Base-by-base conservation (phyloP, 2,797 vertebrate species). In the Sebastes trivittatus region DNA sequence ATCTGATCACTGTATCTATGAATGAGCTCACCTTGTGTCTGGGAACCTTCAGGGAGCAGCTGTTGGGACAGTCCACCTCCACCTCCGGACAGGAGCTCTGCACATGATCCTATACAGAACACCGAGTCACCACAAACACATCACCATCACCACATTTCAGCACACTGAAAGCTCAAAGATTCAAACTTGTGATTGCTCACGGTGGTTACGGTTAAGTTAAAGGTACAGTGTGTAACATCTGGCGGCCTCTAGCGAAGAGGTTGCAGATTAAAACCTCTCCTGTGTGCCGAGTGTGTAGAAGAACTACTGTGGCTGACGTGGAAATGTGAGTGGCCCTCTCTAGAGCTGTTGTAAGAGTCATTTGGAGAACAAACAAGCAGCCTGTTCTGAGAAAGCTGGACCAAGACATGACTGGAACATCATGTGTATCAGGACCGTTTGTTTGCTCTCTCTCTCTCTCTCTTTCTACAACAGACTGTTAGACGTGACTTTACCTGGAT, bases 31-130 rank as follows among this genome's bases (percentile, higher is more conserved):
- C 97, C 96, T 96, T 93, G 63, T 95, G 94, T 91, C 96, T 96
- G 82, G 94, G 93, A 84, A 97, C 89, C 78, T 90, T 93, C 83
- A 95, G 89, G 36, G 86, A 90, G 90, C 97, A 98, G 83, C 95
- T 96, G 84, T 96, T 93, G 58, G 95, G 96, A 90, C 97, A 98
- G 80, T 92, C 89, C 77, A 97, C 91, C 20, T 97, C 95, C 82
- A 95, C 97, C 66, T 96, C 92, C 4, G 96, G 96, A 89, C 97
- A 98, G 59, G 89, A 78, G 60, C 89, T 94, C 83, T 93, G 82
- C 83, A 97, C 92, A 4, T 98, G 97, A 61, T 94, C 94, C 97
- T 98, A 52, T n/a, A 72, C 8, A 90, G 58, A 74, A 56, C 5
- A 52, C 49, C 2, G 1, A 52, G 8, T 9, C 18, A 52, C 49